Base-by-base conservation (phyloP, 2,888 invertebrate species). In the Oxyscelio sp. region DNA sequence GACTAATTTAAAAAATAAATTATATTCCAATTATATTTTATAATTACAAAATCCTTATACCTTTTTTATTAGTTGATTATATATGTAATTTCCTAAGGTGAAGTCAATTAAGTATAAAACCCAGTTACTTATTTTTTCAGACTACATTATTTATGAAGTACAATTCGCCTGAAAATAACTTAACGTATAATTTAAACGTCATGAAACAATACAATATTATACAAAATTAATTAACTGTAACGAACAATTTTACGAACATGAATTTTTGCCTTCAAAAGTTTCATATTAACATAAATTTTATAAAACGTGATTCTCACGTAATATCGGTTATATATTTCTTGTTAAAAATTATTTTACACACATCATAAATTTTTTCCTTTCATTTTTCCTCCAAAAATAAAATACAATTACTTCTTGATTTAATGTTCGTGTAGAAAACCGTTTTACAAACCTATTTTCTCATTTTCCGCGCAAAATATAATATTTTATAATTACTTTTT, bases 401-500 rank as follows among this genome's bases (percentile, higher is more conserved):
- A 58, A 22, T 43, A 59, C 58, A 58, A 59, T 59, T 59, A 59
- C 24, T 43, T 24, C 27, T 45, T 15, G 17, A 63, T 63, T 45
- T 21, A 27, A 45, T 27, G 45, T 15, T 45, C 43, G 43, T 43
- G 17, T 17, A n/a, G 13, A 15, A 63, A 63, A 27, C 27, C 27
- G 27, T 48, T 45, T 45, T 17, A 40, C 45, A 27, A 45, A 24
- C 11, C 11, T 27, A 48, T 27, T 45, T 63, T 15, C 45, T 19
- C 34, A 63, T 63, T 2, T 45, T 27, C 0, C 13, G 17, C 19
- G 19, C 2, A 17, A 27, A 27, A 11, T 27, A 27, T 45, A 27
- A 63, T 63, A 24, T 27, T 63, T 63, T 63, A 27, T 17, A 45
- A 63, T 63, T 63, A 17, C 24, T 27, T 63, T 45, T 63, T 13